Base-by-base conservation (phyloP, 2,113 vertebrate species). In the Typhlomys cinereus region DNA sequence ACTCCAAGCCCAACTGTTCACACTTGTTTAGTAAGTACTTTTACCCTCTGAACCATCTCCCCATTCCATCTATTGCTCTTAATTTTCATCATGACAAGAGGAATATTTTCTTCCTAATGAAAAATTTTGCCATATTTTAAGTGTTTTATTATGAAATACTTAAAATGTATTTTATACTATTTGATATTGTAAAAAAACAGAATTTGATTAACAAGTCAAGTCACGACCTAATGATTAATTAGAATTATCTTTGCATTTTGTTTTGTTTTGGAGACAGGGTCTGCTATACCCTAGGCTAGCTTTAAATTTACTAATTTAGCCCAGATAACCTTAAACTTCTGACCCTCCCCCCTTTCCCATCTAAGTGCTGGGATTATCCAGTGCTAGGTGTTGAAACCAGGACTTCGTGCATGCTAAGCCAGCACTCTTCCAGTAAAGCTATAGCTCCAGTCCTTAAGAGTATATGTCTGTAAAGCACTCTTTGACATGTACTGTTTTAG, bases 51-150 rank as follows among this genome's bases (percentile, higher is more conserved):
- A 57, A 21, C 7, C 54, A 57, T 57, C 54, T 57, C 21, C 15
- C 54, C 21, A 21, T 57, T 17, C 8, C 54, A 70, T 59, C 34
- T 59, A 79, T 85, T n/a, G n/a, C n/a, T n/a, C n/a, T n/a, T n/a
- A n/a, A n/a, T n/a, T n/a, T n/a, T n/a, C 78, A 0, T 82, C 91
- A 12, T 94, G 41, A 20, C 41, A 88, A 8, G 44, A 95, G 66
- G 66, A 92, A 50, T 79, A 50, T 93, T 90, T 92, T 84, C 1
- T 62, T 71, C 70, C 57, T 96, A 57, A 31, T 90, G 46, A 85
- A 90, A 89, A 88, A 9, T 34, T 80, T 78, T 23, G 74, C n/a
- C 4, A 8, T 70, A 54, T 78, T 95, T 80, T 31, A 59, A 79
- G 14, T 17, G 15, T 41, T 75, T 61, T 62, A 90, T 36, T 62